phyloP scores from a whole-genome alignment of 2,888 invertebrate species.

The Drosophila borborema region DNA sequence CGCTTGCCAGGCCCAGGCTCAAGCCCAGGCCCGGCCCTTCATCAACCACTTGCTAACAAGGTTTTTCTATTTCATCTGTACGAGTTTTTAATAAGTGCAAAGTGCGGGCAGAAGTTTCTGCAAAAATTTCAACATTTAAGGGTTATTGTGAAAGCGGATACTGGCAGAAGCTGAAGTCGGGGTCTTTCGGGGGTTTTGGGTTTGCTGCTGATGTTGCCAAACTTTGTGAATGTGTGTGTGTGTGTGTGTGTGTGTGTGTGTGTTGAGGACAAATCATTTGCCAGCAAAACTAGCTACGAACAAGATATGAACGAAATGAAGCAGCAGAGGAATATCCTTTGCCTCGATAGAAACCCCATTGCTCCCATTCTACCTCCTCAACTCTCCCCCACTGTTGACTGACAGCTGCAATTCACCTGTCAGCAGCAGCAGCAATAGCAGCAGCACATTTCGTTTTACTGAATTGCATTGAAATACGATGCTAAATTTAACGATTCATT shows the following conservation, averaged over 20 bases:
- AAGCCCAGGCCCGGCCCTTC: background rate
- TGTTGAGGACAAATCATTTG: constrained; percentile 67
- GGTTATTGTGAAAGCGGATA: constrained; percentile 39
- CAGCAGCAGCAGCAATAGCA: constrained; percentile 68
- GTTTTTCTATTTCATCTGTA: constrained; percentile 61
- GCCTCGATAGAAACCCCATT: background rate
- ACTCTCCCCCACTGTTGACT: constrained; percentile 47
- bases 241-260: constrained; percentile 30
- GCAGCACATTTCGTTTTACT: constrained; percentile 60
- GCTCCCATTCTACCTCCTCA: constrained; percentile 16
- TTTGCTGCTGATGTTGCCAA: constrained; percentile 40
- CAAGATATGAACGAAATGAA: constrained; percentile 35
- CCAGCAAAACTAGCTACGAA: constrained; percentile 38
- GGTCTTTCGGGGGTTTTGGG: background rate
- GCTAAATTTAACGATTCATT: constrained; percentile 81
- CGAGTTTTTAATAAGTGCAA: constrained; percentile 77
- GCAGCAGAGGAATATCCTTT: constrained; percentile 28
- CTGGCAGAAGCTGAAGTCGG: constrained; percentile 6
- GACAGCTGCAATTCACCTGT: constrained; percentile 80
- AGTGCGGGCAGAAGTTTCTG: constrained; percentile 64
- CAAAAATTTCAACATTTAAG: constrained; percentile 48
- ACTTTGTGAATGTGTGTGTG: constrained; percentile 35
- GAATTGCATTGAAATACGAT: constrained; percentile 79
- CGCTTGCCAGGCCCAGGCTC: background rate
- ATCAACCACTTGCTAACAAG: constrained; percentile 24